Base-by-base conservation (phyloP, 2,113 vertebrate genomes). In the Oncorhynchus kisutch region DNA sequence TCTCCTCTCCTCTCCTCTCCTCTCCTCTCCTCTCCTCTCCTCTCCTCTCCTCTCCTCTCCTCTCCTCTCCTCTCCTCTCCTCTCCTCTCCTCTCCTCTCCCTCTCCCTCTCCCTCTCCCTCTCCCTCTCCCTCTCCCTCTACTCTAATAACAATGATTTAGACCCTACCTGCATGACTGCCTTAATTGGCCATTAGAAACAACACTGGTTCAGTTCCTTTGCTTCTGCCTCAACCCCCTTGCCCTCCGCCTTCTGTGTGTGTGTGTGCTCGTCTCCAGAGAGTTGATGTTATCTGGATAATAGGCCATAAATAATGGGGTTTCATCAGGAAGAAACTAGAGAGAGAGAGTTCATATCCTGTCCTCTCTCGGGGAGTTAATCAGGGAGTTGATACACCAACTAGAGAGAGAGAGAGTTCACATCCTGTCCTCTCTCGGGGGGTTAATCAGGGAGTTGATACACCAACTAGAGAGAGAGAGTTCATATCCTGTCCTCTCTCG, bases 121-220 rank as follows among this genome's bases (percentile, higher is more conserved):
- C 2, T 0, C 25, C 1, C 25, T 1, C 0, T 1, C 1, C 25
- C 25, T 49, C 48, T 12, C 4, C 14, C 78, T 87, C 34, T 13
- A 13, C 77, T 51, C 49, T 79, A 88, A 88, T 88, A 77, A 78
- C 72, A 79, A 78, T 75, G 77, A 88, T 90, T 88, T 84, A 39
- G 73, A 64, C 65, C 78, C 80, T 80, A 90, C 78, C 84, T 89
- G 83, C 81, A 79, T 78, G 82, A 69, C 78, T 88, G 82, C 79
- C 66, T 84, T 90, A 80, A 92, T 88, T 84, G 72, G 80, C 84
- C 68, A 76, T 84, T 84, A 81, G 82, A 85, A 84, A 82, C 76
- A 85, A 82, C 84, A 85, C 69, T 85, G 78, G 90, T 84, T 89
- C 88, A 85, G 87, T 88, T 87, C 84, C 14, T 79, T 79, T 84